phyloP scores from a whole-genome alignment of 2,113 vertebrate genomes.

The Caracal caracal region DNA sequence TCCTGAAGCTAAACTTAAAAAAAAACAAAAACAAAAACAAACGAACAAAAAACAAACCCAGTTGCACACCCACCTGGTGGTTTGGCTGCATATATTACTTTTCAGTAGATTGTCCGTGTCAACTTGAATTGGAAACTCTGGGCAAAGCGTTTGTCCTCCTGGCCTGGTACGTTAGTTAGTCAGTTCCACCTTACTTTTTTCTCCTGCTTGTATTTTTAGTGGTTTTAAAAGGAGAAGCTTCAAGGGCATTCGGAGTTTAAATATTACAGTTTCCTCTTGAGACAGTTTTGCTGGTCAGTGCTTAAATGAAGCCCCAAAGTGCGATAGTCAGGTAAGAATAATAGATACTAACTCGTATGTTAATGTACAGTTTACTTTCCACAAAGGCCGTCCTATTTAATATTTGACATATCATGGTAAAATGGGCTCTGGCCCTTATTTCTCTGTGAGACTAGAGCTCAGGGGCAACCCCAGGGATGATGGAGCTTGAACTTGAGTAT shows the following conservation, averaged over 20 bases:
- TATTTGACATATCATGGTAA: background rate
- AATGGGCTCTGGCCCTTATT: background rate
- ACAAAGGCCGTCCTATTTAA: background rate
- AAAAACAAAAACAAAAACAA: background rate
- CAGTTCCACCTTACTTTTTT: background rate
- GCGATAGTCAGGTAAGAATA: background rate
- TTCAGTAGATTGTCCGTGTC: background rate
- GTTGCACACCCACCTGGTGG: background rate
- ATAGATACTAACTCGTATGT: background rate
- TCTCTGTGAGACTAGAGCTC: background rate
- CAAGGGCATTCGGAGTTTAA: background rate
- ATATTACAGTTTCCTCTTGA: background rate
- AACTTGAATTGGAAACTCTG: background rate
- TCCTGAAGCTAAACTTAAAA: background rate
- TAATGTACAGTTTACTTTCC: background rate
- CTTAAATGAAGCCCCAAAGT: background rate
- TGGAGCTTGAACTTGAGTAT: background rate
- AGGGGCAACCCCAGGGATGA: background rate
- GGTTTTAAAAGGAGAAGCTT: background rate
- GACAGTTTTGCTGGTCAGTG: background rate
- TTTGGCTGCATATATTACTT: background rate
- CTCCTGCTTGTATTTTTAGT: background rate
- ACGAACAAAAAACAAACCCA: background rate
- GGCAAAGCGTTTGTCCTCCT: background rate
- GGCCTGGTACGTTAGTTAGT: background rate